Evolutionary conservation across 2,113 vertebrate genomes (phyloP), one percentile per base, ranked within the genome.

Genomic region (Chloroceryle aenea): DNA sequence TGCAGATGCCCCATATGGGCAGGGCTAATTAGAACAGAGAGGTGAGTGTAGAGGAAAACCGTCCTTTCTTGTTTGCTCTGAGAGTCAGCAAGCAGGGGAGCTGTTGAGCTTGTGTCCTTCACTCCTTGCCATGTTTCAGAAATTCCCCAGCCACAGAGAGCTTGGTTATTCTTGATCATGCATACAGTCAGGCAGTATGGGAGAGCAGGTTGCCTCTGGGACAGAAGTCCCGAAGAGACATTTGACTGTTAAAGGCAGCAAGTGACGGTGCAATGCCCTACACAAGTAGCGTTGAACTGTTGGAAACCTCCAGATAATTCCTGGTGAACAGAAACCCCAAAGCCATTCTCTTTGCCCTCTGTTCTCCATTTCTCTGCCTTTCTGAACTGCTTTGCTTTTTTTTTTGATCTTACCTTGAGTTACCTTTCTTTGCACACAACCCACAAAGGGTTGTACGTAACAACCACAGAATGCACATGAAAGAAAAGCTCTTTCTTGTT

Each of bases 171-270:
- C 87, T 67, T 43, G 30, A 30, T 36, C 5, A 8, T 30, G 38
- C 3, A 2, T 42, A 21, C 34, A 61, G 38, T 21, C 61, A 27
- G 62, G 48, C 2, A 1, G 52, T 30, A 52, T 1, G 3, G 1
- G 21, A 68, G 32, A 64, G 66, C 34, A 67, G 40, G 43, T 6
- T 73, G 66, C 29, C 69, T 34, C 61, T 25, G 20, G 32, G 34
- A 82, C 38, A 72, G 66, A 87, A 53, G n/a, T 53, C 27, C 53
- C n/a, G 53, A 29, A 79, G 63, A 83, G 52, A 81, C 12, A n/a
- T 66, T 32, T 84, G 68, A 48, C 45, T 58, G 55, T 18, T 78
- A 80, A 83, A 89, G 29, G 40, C 27, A 80, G 42, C 14, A 48
- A 63, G 77, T 67, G 50, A 45, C 38, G 8, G 15, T 4, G 5